These are phyloP conservation scores for Trichonephila clavata DNA, from an alignment of 1,140 invertebrate genomes.

Conservation along the genomic window DNA sequence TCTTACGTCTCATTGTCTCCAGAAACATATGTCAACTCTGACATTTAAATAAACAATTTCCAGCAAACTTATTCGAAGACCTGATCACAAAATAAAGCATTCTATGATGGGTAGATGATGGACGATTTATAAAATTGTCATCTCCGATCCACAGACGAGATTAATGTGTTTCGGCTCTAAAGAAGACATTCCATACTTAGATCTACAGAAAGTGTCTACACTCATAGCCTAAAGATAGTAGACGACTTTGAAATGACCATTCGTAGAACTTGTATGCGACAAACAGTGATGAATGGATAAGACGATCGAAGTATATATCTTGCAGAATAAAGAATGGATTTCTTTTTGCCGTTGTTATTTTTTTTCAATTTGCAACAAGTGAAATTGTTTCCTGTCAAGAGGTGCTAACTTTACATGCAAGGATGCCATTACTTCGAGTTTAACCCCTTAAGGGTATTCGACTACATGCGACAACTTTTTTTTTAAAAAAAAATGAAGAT, in stretches of 20 bases:
- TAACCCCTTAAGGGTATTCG: background rate
- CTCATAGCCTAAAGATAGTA: slow-evolving; percentile 48
- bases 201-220: slow-evolving; percentile 29
- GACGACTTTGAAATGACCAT: slow-evolving; percentile 32
- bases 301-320: background rate
- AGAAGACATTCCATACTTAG: background rate
- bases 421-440: background rate
- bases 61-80: background rate
- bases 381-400: background rate
- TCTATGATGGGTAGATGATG: background rate
- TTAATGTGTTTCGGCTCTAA: background rate
- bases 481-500: no score
- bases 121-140: slow-evolving; percentile 28
- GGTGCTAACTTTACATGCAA: background rate
- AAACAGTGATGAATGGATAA: background rate
- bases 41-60: slow-evolving; percentile 9
- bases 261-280: background rate
- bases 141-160: background rate
- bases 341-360: background rate
- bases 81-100: background rate
- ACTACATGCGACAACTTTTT: no score
- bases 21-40: background rate
- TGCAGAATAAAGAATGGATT: background rate
- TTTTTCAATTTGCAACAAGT: background rate
- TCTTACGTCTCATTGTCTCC: background rate